These are phyloP conservation scores for Channa argus DNA, from an alignment of 2,113 vertebrate genomes.

Conservation along the genomic window DNA sequence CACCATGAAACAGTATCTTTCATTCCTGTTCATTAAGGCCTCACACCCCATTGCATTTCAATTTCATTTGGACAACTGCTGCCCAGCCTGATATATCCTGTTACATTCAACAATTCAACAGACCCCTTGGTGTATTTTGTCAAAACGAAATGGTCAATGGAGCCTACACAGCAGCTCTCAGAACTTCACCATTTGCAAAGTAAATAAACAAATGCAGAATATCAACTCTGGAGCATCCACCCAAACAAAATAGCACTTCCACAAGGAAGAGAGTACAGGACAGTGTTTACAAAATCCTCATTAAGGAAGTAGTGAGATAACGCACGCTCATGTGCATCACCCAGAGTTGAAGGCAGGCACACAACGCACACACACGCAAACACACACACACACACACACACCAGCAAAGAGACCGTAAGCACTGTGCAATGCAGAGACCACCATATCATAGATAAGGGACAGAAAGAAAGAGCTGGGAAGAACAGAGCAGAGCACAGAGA, in stretches of 20 bases:
- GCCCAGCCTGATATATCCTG: conserved; percentile 59
- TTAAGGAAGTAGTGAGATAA: conserved; percentile 98
- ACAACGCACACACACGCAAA: conserved; percentile 52
- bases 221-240: conserved; percentile 80
- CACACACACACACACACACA: conserved; percentile 65
- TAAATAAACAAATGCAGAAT: conserved; percentile 81
- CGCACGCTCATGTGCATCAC: conserved; percentile 77
- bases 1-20: conserved; percentile 15
- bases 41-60: conserved; percentile 79
- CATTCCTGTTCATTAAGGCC: conserved; percentile 33
- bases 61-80: conserved; percentile 59
- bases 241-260: conserved; percentile 87
- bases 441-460: conserved; percentile 91
- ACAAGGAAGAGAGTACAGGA: conserved; percentile 87
- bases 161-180: conserved; percentile 61
- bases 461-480: conserved; percentile 84
- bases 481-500: conserved; percentile 76
- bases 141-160: conserved; percentile 74
- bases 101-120: conserved; percentile 56
- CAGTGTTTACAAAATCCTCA: conserved; percentile 99
- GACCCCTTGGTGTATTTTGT: conserved; percentile 52
- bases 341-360: conserved; percentile 67
- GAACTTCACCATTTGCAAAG: conserved; percentile 76
- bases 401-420: conserved; percentile 74
- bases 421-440: conserved; percentile 89